Conservation (phyloP, 2,888 invertebrate species). For the Cantharis flavilabris region DNA sequence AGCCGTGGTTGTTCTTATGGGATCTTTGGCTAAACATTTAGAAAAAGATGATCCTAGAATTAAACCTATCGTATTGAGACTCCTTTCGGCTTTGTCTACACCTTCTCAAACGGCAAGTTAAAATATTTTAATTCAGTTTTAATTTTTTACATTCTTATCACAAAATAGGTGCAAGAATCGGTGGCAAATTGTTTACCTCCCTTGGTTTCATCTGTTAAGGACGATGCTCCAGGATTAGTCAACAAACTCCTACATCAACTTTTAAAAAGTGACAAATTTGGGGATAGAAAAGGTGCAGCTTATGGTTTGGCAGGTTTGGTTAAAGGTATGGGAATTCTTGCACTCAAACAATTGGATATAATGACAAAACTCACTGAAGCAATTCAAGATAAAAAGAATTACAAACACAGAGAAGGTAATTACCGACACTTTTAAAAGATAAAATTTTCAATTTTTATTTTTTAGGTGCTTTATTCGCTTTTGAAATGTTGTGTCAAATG, state of each 20-base stretch:
- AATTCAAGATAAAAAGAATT: conserved; percentile 96
- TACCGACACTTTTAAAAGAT: background rate
- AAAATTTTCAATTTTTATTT: conserved; percentile 14
- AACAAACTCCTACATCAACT: conserved; percentile 85
- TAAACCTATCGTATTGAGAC: conserved; percentile 89
- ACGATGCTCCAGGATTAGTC: conserved; percentile 86
- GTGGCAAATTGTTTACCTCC: conserved; percentile 96
- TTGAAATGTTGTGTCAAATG: conserved; percentile 95
- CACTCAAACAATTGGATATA: conserved; percentile 92
- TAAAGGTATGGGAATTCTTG: conserved; percentile 95
- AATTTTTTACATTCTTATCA: background rate
- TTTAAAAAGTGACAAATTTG: conserved; percentile 90
- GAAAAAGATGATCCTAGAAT: conserved; percentile 87
- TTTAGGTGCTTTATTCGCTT: conserved; percentile 89
- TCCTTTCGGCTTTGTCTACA: conserved; percentile 90
- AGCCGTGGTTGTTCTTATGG: conserved; percentile 96
- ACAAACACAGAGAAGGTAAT: conserved; percentile 85
- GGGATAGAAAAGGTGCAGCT: conserved; percentile 92
- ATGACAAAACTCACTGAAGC: conserved; percentile 92
- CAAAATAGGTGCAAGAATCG: conserved; percentile 85
- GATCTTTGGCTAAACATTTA: conserved; percentile 94
- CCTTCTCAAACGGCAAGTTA: conserved; percentile 86
- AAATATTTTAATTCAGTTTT: conserved; percentile 1
- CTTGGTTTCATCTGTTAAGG: conserved; percentile 88
- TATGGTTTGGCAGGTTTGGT: conserved; percentile 96